A percentile compares a stretch with the other conserved stretches of the same genome.
Conservation (phyloP, 2,888 invertebrate genomes). For the Onthophagus sagittarius region DNA sequence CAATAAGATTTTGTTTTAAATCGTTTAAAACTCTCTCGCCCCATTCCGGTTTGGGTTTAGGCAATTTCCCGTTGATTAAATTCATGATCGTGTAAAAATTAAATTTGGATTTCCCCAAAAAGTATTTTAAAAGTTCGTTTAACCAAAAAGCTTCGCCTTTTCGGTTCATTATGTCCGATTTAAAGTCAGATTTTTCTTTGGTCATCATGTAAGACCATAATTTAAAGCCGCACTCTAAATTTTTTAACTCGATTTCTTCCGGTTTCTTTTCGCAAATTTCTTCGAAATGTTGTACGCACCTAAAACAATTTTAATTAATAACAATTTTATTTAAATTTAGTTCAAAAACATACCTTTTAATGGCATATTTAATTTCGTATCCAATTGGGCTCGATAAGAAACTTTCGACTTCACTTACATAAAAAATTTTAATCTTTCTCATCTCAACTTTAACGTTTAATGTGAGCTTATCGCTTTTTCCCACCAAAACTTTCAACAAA, state of each 20-base stretch:
- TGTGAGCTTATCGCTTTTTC: conserved; percentile 53
- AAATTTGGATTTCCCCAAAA: conserved; percentile 60
- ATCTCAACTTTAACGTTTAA: conserved; percentile 61
- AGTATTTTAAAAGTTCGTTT: conserved; percentile 58
- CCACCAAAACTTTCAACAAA: conserved; percentile 64
- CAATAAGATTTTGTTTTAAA: conserved; percentile 58
- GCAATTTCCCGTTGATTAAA: conserved; percentile 62
- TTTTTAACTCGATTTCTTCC: conserved; percentile 40
- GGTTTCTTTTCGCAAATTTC: conserved; percentile 35
- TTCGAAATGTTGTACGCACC: conserved; percentile 45
- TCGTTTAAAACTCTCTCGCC: conserved; percentile 58
- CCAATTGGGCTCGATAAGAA: conserved; percentile 65
- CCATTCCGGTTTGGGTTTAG: conserved; percentile 61
- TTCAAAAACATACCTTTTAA: background rate
- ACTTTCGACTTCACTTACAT: conserved; percentile 73
- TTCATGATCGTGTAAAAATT: conserved; percentile 66
- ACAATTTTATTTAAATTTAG: background rate
- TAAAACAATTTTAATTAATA: conserved; percentile 5
- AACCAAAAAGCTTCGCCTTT: conserved; percentile 52
- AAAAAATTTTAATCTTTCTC: conserved; percentile 68
- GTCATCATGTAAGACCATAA: conserved; percentile 77
- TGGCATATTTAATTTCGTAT: background rate
- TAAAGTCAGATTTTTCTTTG: conserved; percentile 62
- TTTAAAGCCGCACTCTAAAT: conserved; percentile 56
- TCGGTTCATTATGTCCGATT: conserved; percentile 61